These are phyloP conservation scores for Embidobia sp. DNA, from an alignment of 2,888 invertebrate genomes.

Conservation along the genomic window DNA sequence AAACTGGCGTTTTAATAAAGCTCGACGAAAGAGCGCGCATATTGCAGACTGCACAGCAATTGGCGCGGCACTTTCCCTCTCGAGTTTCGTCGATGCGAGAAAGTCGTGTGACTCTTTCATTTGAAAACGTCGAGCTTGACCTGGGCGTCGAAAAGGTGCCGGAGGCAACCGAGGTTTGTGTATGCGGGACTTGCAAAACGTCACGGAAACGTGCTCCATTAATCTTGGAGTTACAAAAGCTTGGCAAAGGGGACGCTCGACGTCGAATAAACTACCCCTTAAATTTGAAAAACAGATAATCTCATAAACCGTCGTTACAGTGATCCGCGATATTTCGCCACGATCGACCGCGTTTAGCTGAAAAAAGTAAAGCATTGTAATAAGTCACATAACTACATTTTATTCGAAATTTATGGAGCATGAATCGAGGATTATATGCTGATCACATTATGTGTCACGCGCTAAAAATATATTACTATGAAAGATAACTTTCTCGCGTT, in stretches of 20 bases:
- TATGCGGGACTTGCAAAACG: slow-evolving; percentile 43
- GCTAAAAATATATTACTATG: slow-evolving; percentile 46
- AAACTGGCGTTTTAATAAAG: slow-evolving; percentile 28
- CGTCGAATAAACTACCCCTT: slow-evolving; percentile 45
- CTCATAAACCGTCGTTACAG: slow-evolving; percentile 30
- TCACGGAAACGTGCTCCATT: slow-evolving; percentile 55
- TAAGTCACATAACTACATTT: slow-evolving; percentile 43
- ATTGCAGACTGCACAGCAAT: slow-evolving; percentile 35
- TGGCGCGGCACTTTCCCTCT: slow-evolving; percentile 56
- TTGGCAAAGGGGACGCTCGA: slow-evolving; percentile 23
- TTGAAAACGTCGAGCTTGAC: slow-evolving; percentile 59
- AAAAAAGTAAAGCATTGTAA: slow-evolving; percentile 12
- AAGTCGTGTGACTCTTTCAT: slow-evolving; percentile 44
- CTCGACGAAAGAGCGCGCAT: slow-evolving; percentile 3
- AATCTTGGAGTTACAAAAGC: slow-evolving; percentile 49
- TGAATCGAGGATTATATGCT: slow-evolving; percentile 47
- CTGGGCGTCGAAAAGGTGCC: slow-evolving; percentile 54
- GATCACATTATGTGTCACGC: slow-evolving; percentile 45
- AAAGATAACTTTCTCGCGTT: slow-evolving; percentile 40
- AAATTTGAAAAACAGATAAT: slow-evolving; percentile 47
- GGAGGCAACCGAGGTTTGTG: slow-evolving; percentile 38
- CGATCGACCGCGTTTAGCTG: slow-evolving; percentile 5
- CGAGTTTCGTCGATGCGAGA: slow-evolving; percentile 46
- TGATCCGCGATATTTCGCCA: slow-evolving; percentile 32
- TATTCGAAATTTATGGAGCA: slow-evolving; percentile 48